Conservation (phyloP, 2,113 vertebrate genomes). For the Eonycteris spelaea region DNA sequence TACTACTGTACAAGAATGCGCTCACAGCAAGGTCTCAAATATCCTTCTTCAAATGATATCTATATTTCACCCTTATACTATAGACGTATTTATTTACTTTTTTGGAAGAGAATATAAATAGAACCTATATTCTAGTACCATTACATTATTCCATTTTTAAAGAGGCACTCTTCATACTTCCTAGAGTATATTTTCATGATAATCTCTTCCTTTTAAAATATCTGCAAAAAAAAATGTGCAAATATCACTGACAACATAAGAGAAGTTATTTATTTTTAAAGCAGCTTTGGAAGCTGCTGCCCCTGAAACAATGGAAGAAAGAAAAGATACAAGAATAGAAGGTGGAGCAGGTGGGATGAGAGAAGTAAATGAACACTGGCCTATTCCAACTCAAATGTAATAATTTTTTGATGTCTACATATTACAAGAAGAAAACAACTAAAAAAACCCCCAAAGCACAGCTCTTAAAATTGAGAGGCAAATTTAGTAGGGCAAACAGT, state of each 20-base stretch:
- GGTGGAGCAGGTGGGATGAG: background rate
- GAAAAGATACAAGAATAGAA: background rate
- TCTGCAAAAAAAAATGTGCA: constrained; percentile 67
- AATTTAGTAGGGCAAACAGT: constrained; percentile 44
- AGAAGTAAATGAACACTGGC: background rate
- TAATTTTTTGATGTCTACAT: constrained; percentile 5
- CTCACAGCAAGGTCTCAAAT: constrained; percentile 55
- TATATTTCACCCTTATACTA: constrained; percentile 29
- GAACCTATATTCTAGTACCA: background rate
- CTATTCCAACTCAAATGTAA: constrained; percentile 42
- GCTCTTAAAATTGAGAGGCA: constrained; percentile 43
- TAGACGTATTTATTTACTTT: constrained; percentile 6
- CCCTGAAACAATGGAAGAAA: constrained; percentile 26
- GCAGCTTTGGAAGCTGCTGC: constrained; percentile 52
- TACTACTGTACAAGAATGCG: constrained; percentile 46
- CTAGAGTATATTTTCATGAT: constrained; percentile 40
- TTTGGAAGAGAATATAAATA: constrained; percentile 31
- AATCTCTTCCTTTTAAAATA: constrained; percentile 34
- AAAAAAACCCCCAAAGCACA: constrained; percentile 23
- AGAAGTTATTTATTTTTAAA: constrained; percentile 64
- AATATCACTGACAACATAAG: constrained; percentile 51
- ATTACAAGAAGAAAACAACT: constrained; percentile 35
- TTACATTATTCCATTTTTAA: constrained; percentile 44
- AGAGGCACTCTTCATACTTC: constrained; percentile 64
- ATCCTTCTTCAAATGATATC: constrained; percentile 15